Evolutionary conservation across 2,888 invertebrate species (phyloP), one percentile per base, ranked within the genome.

Genomic region (Polylopha cassiicola): DNA sequence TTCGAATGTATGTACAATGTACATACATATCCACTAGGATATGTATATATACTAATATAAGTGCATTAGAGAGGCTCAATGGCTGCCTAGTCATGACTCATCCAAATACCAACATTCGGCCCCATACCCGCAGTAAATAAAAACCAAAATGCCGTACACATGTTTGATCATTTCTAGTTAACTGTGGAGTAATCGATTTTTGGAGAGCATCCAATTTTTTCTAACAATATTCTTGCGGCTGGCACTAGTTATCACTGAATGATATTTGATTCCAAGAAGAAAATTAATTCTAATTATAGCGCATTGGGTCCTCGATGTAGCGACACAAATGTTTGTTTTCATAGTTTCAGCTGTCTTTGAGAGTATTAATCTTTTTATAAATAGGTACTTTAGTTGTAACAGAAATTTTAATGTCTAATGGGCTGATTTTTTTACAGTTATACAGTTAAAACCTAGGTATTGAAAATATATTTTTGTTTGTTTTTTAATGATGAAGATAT

Each of bases 221-320:
- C 63, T 62, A 59, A 62, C 67, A 65, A 64, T 67, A 61, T 70
- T 71, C 68, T 61, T 58, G 60, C 65, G 65, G 65, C 71, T 77
- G 79, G 73, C 73, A 71, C 71, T 65, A 58, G 70, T 68, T 72
- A 75, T 74, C 71, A 73, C 62, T 60, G 66, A 65, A 67, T 62
- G 76, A 69, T 73, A 77, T 80, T 72, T 73, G 78, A 79, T 79
- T 71, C 72, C 58, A 57, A 61, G 57, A 69, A 65, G 66, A 60
- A 76, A 76, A 74, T 76, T 70, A 67, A 71, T 65, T 77, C 73
- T 82, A 76, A 72, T 69, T 77, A 76, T 78, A 79, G 65, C 46
- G 43, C 48, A 58, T 68, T 66, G 66, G 66, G 67, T 67, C 61
- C 52, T 48, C 39, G 44, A 55, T 55, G 63, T 55, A 39, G 39